Base-by-base conservation (phyloP, 2,797 vertebrate species). In the Centroberyx gerrardi region DNA sequence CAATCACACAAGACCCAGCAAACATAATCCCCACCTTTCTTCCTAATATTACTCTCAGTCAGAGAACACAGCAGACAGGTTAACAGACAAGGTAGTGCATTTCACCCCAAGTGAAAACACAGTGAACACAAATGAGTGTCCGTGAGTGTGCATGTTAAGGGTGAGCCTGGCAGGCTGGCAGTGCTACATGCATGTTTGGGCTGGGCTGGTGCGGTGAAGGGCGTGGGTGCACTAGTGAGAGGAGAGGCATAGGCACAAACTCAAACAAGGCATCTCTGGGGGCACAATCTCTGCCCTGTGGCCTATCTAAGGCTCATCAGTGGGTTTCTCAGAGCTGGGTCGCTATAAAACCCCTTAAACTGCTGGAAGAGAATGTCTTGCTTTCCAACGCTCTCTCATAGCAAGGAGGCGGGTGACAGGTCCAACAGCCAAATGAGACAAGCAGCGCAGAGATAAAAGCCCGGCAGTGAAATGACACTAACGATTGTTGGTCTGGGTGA, bases 141-240 rank as follows among this genome's bases (percentile, higher is more conserved):
- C 63, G 78, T 88, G 87, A 90, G 81, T 80, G 83, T 70, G 86
- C 70, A 48, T 78, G 84, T 88, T 85, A 88, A 38, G 75, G 64
- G 66, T 53, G 78, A 68, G 62, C 67, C 73, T 58, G 31, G 77
- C 72, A 64, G 78, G 76, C 74, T 62, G 72, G 56, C 81, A 60
- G 29, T 28, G 86, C 67, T 74, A 82, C 92, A 92, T 94, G 94
- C 93, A 88, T 83, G 88, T 87, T 76, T 82, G 80, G 80, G 73
- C 64, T 60, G 67, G 75, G 84, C 44, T 70, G 79, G 72, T 58
- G 82, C 63, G 51, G 81, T 64, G 60, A 69, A 77, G 78, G 83
- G 82, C 0, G 80, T 52, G 84, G 86, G 64, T 84, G 80, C 82
- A 65, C 71, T 40, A 83, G 86, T 31, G 72, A 81, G 62, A 28